phyloP scores from a whole-genome alignment of 2,888 invertebrate species.

The Harmothoe impar region DNA sequence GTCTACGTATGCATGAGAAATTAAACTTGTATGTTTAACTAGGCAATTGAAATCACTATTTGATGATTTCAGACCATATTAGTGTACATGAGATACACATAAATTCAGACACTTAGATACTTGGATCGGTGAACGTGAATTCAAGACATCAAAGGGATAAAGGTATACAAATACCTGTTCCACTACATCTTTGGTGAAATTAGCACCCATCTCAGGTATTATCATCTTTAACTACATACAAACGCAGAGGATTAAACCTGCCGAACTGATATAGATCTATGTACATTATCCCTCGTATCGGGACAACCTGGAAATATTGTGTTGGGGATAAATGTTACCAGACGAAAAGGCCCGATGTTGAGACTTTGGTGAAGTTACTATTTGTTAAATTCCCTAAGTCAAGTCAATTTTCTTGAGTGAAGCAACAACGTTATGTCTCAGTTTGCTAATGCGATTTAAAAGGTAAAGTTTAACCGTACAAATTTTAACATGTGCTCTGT shows the following conservation, averaged over 20 bases:
- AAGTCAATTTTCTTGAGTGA: too few species aligned
- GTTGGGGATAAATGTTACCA: neutral
- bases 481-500: neutral
- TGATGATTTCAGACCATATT: too few species aligned
- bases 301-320: conserved; percentile 1
- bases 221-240: neutral
- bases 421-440: too few species aligned
- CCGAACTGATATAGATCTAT: neutral
- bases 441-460: neutral
- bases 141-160: neutral
- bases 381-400: neutral
- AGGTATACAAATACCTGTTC: neutral
- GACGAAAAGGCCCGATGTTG: too few species aligned
- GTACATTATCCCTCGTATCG: neutral
- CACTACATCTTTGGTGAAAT: neutral
- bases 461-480: neutral
- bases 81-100: too few species aligned
- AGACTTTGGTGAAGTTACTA: neutral
- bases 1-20: too few species aligned
- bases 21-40: too few species aligned
- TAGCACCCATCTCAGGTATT: conserved; percentile 44
- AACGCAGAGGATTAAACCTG: neutral
- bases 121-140: too few species aligned
- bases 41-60: too few species aligned
- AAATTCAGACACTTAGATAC: too few species aligned